phyloP scores from a whole-genome alignment of 2,888 invertebrate species.

The Zeuzera pyrina region DNA sequence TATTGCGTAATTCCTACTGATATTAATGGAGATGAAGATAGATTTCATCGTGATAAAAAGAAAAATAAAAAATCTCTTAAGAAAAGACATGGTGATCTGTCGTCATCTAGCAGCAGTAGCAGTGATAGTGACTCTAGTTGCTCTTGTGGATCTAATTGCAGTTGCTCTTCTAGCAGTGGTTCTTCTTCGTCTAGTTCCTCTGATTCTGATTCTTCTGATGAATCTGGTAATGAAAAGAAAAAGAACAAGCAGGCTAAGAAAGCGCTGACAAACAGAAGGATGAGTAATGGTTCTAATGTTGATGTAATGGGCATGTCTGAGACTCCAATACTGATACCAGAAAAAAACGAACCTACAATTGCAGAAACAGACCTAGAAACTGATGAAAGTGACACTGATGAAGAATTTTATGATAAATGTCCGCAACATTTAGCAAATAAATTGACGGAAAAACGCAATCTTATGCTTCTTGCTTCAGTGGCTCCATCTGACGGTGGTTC shows the following conservation, averaged over 20 bases:
- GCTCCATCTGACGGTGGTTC: constrained; percentile 75
- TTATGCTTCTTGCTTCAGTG: constrained; percentile 75
- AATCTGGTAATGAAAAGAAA: constrained; percentile 53
- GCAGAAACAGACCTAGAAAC: constrained; percentile 90
- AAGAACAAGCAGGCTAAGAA: constrained; percentile 54
- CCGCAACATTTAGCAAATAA: constrained; percentile 84
- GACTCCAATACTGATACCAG: constrained; percentile 54
- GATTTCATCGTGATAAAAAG: constrained; percentile 49
- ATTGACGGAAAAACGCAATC: constrained; percentile 81
- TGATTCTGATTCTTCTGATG: constrained; percentile 61
- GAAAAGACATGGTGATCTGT: constrained; percentile 63
- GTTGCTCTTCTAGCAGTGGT: constrained; percentile 82
- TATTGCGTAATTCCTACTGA: constrained; percentile 76
- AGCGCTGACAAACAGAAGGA: constrained; percentile 43
- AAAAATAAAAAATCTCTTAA: constrained; percentile 66
- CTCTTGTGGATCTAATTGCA: constrained; percentile 88
- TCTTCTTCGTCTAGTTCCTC: constrained; percentile 77
- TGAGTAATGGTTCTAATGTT: constrained; percentile 65
- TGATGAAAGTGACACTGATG: constrained; percentile 88
- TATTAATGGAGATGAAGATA: constrained; percentile 58
- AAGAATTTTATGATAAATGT: constrained; percentile 90
- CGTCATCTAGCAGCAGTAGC: constrained; percentile 83
- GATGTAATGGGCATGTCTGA: constrained; percentile 69
- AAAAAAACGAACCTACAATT: constrained; percentile 75
- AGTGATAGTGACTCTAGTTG: constrained; percentile 84